Conservation (phyloP, 2,888 invertebrate genomes). For the Polymixis lichenea region DNA sequence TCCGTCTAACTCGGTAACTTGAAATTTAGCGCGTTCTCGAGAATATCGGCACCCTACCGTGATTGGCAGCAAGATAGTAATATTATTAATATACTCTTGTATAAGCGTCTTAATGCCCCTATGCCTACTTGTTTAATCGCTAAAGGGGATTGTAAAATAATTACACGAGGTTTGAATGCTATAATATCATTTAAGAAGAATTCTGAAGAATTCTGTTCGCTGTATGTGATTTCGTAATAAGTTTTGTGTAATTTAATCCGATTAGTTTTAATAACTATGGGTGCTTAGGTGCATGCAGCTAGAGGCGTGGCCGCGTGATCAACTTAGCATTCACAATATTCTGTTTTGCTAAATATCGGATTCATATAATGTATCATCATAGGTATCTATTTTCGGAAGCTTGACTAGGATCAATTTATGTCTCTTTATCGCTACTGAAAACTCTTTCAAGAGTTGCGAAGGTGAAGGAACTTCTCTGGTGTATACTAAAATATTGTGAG, state of each 20-base stretch:
- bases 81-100: conserved; percentile 61
- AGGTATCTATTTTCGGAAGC: not conserved
- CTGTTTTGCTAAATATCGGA: not conserved
- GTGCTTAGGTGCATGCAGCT: not conserved
- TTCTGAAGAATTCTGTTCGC: too few species aligned
- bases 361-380: not conserved
- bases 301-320: not conserved
- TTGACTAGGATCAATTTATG: not conserved
- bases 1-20: conserved; percentile 62
- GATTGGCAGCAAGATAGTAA: conserved; percentile 59
- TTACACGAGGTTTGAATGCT: conserved; percentile 46
- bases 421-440: not conserved
- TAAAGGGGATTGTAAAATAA: conserved; percentile 43
- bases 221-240: not conserved
- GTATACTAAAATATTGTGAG: not conserved
- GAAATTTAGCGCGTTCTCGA: conserved; percentile 66
- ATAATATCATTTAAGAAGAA: conserved; percentile 32
- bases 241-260: conserved; percentile 12
- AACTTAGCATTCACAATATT: not conserved
- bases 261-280: conserved; percentile 10
- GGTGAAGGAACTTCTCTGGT: not conserved
- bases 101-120: conserved; percentile 51
- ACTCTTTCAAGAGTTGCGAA: not conserved
- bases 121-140: conserved; percentile 38
- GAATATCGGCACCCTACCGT: conserved; percentile 63